These are phyloP conservation scores for Drosophila mulleri DNA, from an alignment of 2,888 invertebrate species.

Conservation along the genomic window DNA sequence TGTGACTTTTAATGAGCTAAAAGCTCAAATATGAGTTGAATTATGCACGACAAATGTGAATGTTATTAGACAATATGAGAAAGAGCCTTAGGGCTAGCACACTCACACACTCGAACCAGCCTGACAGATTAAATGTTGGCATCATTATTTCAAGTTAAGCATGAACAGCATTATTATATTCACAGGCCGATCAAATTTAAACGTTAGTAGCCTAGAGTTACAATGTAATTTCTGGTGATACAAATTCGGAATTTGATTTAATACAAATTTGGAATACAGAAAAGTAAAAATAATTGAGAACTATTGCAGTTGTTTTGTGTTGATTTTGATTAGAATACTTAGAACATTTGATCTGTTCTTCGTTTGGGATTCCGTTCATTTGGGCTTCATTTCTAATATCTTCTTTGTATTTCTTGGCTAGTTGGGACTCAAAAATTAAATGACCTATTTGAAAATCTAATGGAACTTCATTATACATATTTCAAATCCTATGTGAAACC, in stretches of 20 bases:
- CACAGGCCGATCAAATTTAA: neutral
- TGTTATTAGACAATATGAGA: neutral
- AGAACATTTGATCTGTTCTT: too few species aligned
- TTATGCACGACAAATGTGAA: conserved; percentile 19
- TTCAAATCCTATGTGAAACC: neutral
- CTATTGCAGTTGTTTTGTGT: too few species aligned
- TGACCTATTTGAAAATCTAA: neutral
- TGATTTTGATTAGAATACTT: too few species aligned
- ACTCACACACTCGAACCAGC: too few species aligned
- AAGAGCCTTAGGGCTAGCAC: neutral
- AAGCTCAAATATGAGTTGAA: conserved; percentile 21
- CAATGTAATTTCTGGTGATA: neutral
- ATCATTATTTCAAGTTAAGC: neutral
- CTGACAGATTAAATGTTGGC: neutral
- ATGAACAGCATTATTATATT: neutral
- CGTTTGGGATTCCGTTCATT: neutral
- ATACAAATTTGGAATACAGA: too few species aligned
- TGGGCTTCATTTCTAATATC: neutral
- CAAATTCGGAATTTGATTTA: too few species aligned
- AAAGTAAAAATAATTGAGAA: too few species aligned
- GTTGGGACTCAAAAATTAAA: neutral
- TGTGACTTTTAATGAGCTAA: conserved; percentile 28
- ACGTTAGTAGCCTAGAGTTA: too few species aligned
- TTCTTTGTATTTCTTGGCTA: too few species aligned
- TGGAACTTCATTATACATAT: neutral